Evolutionary conservation across 2,113 vertebrate genomes (phyloP), one percentile per base, ranked within the genome.

Genomic region (Geococcyx californianus): DNA sequence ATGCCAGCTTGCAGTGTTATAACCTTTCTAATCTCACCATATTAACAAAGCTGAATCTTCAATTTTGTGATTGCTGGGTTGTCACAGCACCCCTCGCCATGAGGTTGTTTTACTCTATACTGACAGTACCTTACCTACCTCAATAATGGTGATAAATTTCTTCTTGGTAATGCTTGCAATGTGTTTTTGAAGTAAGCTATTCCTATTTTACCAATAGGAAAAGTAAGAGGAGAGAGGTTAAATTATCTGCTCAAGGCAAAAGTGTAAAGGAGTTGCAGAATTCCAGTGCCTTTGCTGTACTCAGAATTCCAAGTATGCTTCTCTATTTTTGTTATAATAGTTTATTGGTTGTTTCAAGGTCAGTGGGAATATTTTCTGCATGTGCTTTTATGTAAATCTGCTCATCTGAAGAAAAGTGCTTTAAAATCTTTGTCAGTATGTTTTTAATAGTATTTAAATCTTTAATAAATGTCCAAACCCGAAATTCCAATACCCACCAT

Each of bases 1-100:
- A 85, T 80, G 79, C 89, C 72, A 66, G 42, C 79, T 67, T 95
- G 90, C 82, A 88, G 67, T 67, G 90, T 40, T 47, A 9, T 1
- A 31, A 64, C 72, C 85, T 81, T 66, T 36, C 33, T 62, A 68
- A 93, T 84, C 82, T 88, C 79, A 4, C 58, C 49, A 0, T 7
- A 59, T 78, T 58, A 94, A 42, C 85, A 34, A 8, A 5, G 84
- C 55, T 95, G 81, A 83, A 44, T 89, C 78, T 59, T 87, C 87
- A 58, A 1, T 83, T 66, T 76, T 16, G 2, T 45, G 62, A 23
- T 2, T 73, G 40, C 58, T 63, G n/a, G 62, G 19, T 26, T 64
- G 63, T 34, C 69, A 36, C 47, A 81, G 64, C 3, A 1, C 26
- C 76, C 28, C 55, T 87, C 0, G 0, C 36, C 25, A 10, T 6